phyloP scores from a whole-genome alignment of 2,888 invertebrate species.

The Lasioglossum figueresi region DNA sequence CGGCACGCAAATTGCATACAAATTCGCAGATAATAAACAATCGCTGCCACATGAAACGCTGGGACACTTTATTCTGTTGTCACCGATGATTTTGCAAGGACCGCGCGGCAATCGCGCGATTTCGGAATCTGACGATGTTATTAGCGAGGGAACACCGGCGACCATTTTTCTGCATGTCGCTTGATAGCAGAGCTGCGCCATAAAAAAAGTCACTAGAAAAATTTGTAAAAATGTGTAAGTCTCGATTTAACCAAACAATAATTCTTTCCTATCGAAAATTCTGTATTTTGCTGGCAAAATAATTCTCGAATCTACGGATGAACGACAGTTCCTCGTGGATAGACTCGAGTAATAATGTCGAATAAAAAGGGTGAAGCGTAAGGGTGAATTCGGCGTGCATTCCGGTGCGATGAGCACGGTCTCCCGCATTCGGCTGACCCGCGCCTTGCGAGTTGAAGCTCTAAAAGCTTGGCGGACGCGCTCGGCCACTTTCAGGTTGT shows the following conservation, averaged over 20 bases:
- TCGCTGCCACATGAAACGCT: background rate
- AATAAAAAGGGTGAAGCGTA: background rate
- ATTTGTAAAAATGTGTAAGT: no score
- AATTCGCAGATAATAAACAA: conserved; percentile 29
- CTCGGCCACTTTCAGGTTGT: conserved; percentile 34
- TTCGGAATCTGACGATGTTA: background rate
- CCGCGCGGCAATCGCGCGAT: background rate
- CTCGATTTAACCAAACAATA: no score
- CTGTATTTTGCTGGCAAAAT: no score
- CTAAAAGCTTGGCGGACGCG: conserved; percentile 34
- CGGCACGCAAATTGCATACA: conserved; percentile 25
- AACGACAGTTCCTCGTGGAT: background rate
- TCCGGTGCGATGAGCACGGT: background rate
- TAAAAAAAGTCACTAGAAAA: background rate
- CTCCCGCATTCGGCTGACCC: background rate
- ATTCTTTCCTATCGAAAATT: no score
- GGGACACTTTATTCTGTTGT: background rate
- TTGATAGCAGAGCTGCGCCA: background rate
- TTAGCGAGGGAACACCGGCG: background rate
- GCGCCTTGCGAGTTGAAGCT: conserved; percentile 23
- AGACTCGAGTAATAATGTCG: background rate
- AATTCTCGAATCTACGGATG: background rate
- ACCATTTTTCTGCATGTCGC: background rate
- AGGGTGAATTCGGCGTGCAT: background rate
- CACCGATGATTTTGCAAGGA: conserved; percentile 6